A percentile compares a stretch with the other conserved stretches of the same genome.
Evolutionary conservation across 64 coral and sea anemone genomes (phyloP).

Genomic region (Exaiptasia diaphana): DNA sequence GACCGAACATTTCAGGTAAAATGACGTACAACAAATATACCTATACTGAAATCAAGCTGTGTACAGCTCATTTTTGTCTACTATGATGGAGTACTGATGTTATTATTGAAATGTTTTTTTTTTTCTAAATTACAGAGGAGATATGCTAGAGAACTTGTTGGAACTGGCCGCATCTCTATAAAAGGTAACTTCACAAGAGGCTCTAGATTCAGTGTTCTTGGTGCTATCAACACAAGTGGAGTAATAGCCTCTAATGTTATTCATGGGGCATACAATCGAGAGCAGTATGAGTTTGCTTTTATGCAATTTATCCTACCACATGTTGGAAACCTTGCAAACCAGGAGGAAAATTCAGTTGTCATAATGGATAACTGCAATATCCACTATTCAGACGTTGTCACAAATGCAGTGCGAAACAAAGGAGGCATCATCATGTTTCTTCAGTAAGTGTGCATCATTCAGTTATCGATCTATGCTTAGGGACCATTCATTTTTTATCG

Average conservation of each 20-base stretch:
- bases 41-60: neutral
- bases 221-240: neutral
- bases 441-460: conserved; percentile 13
- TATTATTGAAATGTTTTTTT: neutral
- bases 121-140: conserved; percentile 15
- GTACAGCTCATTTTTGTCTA: neutral
- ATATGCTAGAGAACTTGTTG: neutral
- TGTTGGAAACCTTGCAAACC: conserved; percentile 19
- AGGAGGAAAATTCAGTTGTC: conserved; percentile 19
- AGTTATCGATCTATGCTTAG: no score
- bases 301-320: neutral
- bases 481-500: no score
- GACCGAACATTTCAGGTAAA: conserved; percentile 11
- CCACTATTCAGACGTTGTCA: conserved; percentile 16
- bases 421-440: conserved; percentile 42
- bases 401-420: neutral
- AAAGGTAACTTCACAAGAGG: conserved; percentile 21
- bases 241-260: neutral
- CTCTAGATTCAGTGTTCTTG: conserved; percentile 3
- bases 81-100: neutral
- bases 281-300: conserved; percentile 28
- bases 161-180: neutral
- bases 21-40: neutral
- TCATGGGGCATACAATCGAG: conserved; percentile 5
- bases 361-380: conserved; percentile 47